Conservation (phyloP, 2,888 invertebrate genomes). For the Perdita meconis region DNA sequence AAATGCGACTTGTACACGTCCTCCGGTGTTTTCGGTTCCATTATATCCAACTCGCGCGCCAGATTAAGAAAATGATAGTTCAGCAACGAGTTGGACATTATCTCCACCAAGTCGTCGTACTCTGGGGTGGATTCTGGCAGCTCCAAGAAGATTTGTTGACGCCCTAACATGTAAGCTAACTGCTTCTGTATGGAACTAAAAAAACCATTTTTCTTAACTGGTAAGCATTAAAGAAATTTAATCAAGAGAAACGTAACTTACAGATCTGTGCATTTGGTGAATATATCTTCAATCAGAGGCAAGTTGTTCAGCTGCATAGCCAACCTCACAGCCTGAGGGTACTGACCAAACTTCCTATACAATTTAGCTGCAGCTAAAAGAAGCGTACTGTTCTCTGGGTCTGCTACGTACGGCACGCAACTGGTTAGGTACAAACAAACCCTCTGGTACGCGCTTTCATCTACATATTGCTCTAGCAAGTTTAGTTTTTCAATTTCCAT, state of each 20-base stretch:
- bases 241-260: conserved; percentile 84
- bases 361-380: conserved; percentile 93
- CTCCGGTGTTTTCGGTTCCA: conserved; percentile 99
- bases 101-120: conserved; percentile 92
- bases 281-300: conserved; percentile 92
- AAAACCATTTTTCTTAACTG: conserved; percentile 53
- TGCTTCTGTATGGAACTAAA: conserved; percentile 94
- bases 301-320: conserved; percentile 96
- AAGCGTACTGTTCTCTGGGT: conserved; percentile 95
- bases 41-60: conserved; percentile 98
- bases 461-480: conserved; percentile 93
- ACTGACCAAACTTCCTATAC: conserved; percentile 94
- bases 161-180: conserved; percentile 97
- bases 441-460: conserved; percentile 94
- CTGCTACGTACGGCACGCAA: conserved; percentile 98
- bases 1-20: conserved; percentile 99
- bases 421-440: conserved; percentile 97
- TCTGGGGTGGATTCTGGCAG: conserved; percentile 88
- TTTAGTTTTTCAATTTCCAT: conserved; percentile 98
- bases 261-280: conserved; percentile 93
- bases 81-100: conserved; percentile 96
- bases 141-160: conserved; percentile 96
- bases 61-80: conserved; percentile 96
- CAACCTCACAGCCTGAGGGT: conserved; percentile 94
- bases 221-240: background rate